Evolutionary conservation across 2,888 invertebrate species (phyloP).

Genomic region (Leuctra nigra): DNA sequence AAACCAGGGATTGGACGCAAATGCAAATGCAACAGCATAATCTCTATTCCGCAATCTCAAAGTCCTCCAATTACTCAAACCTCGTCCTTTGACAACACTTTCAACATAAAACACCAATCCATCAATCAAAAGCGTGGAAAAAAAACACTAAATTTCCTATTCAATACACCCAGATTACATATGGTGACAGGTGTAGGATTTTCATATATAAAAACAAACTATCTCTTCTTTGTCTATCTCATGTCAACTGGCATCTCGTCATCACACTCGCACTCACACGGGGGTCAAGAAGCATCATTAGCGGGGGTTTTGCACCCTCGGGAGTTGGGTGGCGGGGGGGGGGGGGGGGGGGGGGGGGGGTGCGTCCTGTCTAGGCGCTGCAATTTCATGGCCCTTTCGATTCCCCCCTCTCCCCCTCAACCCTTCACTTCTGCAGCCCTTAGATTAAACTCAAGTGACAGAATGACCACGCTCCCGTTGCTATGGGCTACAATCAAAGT

Average conservation of each 20-base stretch:
- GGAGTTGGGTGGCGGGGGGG: too few relatives aligned
- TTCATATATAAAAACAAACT: neutral
- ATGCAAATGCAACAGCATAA: too few relatives aligned
- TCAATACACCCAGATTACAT: too few relatives aligned
- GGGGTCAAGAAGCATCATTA: conserved; percentile 14
- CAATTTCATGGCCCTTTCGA: conserved; percentile 4
- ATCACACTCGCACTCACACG: neutral
- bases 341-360: too few relatives aligned
- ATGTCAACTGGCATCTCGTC: neutral
- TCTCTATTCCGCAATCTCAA: too few relatives aligned
- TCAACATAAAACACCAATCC: too few relatives aligned
- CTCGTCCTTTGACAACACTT: too few relatives aligned
- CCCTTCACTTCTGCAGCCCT: neutral
- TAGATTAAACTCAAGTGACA: conserved; percentile 9
- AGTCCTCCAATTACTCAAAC: too few relatives aligned
- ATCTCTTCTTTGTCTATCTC: conserved; percentile 2
- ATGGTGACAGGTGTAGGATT: too few relatives aligned
- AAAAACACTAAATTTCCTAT: too few relatives aligned
- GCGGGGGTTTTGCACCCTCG: neutral
- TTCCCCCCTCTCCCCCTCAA: conserved; percentile 8
- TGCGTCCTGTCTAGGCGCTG: neutral
- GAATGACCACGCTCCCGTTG: neutral
- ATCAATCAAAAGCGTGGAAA: too few relatives aligned
- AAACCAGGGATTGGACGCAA: too few relatives aligned
- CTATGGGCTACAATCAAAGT: neutral